Evolutionary conservation across 2,797 vertebrate genomes (phyloP).

Genomic region (Bryconaethiops microstoma): DNA sequence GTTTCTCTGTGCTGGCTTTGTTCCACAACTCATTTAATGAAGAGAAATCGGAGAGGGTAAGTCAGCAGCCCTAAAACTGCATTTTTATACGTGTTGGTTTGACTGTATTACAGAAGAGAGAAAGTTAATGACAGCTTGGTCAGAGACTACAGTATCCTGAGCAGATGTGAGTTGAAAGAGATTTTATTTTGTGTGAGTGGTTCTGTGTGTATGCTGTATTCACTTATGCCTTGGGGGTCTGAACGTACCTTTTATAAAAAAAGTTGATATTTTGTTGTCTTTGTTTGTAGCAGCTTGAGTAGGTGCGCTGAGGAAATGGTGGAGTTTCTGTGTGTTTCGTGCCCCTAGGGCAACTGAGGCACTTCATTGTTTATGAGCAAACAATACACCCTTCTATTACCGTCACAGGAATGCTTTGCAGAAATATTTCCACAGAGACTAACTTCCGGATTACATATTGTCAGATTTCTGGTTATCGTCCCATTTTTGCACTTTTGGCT

Average conservation of each 20-base stretch:
- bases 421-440: background rate
- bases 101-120: background rate
- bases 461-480: background rate
- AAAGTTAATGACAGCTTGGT: background rate
- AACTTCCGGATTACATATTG: conserved; percentile 4
- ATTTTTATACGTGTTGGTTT: background rate
- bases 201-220: background rate
- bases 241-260: background rate
- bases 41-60: conserved; percentile 5
- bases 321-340: background rate
- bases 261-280: background rate
- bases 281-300: conserved; percentile 1
- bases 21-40: background rate
- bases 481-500: background rate
- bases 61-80: background rate
- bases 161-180: no score
- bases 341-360: background rate
- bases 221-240: background rate
- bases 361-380: conserved; percentile 18
- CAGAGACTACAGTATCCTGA: background rate
- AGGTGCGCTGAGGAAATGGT: background rate
- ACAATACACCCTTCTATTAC: conserved; percentile 25
- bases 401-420: conserved; percentile 10
- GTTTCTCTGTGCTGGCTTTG: background rate
- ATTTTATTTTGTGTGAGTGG: no score